These are phyloP conservation scores for Apotomis turbidana DNA, from an alignment of 2,888 invertebrate species.

Conservation along the genomic window DNA sequence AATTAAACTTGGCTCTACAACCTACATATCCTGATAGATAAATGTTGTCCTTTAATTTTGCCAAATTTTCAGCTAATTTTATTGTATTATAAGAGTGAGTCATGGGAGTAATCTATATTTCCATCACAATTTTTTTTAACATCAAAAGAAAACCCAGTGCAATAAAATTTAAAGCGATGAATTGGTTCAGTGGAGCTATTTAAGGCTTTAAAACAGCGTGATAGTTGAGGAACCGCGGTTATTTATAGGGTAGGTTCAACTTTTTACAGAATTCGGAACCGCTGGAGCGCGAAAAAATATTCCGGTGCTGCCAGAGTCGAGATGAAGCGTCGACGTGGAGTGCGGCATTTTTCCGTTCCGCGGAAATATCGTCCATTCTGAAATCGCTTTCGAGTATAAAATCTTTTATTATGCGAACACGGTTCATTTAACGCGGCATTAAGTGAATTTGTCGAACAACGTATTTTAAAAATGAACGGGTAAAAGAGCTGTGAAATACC, in stretches of 20 bases:
- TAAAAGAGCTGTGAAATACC: constrained; percentile 71
- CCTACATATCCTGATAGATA: too few relatives aligned
- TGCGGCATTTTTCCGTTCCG: constrained; percentile 63
- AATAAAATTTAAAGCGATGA: not conserved
- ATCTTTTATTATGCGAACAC: constrained; percentile 82
- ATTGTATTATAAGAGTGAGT: too few relatives aligned
- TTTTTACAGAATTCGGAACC: constrained; percentile 56
- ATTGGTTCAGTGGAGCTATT: constrained; percentile 50
- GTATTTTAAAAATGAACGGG: constrained; percentile 78
- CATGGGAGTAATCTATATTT: too few relatives aligned
- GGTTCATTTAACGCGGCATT: constrained; percentile 82
- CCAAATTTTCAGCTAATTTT: too few relatives aligned
- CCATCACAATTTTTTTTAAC: too few relatives aligned
- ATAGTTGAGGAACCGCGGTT: constrained; percentile 54
- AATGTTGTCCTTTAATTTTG: too few relatives aligned
- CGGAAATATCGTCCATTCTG: constrained; percentile 76
- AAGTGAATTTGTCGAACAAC: constrained; percentile 82
- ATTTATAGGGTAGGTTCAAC: constrained; percentile 61
- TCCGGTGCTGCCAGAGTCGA: constrained; percentile 56
- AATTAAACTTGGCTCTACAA: too few relatives aligned
- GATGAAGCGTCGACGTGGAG: constrained; percentile 61
- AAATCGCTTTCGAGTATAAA: constrained; percentile 80
- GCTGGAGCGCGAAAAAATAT: constrained; percentile 66
- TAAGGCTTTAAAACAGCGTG: constrained; percentile 38
- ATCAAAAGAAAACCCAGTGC: not conserved